Evolutionary conservation across 2,113 vertebrate genomes (phyloP).

Genomic region (Spea bombifrons): DNA sequence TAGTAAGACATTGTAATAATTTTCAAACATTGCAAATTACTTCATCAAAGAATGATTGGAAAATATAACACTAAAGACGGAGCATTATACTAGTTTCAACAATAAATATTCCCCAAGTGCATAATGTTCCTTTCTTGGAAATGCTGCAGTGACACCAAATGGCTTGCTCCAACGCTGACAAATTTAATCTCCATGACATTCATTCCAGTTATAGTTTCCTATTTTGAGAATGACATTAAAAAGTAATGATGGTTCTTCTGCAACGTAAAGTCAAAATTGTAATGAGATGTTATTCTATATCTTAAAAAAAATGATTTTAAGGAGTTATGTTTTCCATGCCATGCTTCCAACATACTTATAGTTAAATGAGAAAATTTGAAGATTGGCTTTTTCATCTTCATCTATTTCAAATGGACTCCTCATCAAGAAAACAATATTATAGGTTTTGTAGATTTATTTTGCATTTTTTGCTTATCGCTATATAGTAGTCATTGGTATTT

Average conservation of each 20-base stretch:
- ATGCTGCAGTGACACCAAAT: conserved; percentile 41
- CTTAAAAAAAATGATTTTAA: neutral
- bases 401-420: no score
- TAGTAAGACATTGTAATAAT: conserved; percentile 21
- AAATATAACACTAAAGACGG: conserved; percentile 36
- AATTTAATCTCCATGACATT: conserved; percentile 40
- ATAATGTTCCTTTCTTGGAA: conserved; percentile 43
- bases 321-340: conserved; percentile 11
- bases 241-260: conserved; percentile 33
- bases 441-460: no score
- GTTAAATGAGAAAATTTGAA: neutral
- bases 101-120: conserved; percentile 46
- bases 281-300: conserved; percentile 20
- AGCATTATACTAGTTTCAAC: conserved; percentile 16
- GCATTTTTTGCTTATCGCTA: no score
- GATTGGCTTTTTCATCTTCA: no score
- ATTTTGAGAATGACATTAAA: conserved; percentile 41
- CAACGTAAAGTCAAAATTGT: conserved; percentile 18
- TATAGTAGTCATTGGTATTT: no score
- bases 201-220: conserved; percentile 30
- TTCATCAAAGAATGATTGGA: conserved; percentile 32
- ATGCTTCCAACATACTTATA: neutral
- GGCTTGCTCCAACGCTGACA: conserved; percentile 32
- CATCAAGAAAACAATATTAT: no score
- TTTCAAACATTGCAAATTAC: conserved; percentile 31